Percentiles rank a stretch among this genome's conserved stretches.
These are phyloP conservation scores for Burhinus oedicnemus DNA, from an alignment of 2,113 vertebrate genomes.

Conservation along the genomic window DNA sequence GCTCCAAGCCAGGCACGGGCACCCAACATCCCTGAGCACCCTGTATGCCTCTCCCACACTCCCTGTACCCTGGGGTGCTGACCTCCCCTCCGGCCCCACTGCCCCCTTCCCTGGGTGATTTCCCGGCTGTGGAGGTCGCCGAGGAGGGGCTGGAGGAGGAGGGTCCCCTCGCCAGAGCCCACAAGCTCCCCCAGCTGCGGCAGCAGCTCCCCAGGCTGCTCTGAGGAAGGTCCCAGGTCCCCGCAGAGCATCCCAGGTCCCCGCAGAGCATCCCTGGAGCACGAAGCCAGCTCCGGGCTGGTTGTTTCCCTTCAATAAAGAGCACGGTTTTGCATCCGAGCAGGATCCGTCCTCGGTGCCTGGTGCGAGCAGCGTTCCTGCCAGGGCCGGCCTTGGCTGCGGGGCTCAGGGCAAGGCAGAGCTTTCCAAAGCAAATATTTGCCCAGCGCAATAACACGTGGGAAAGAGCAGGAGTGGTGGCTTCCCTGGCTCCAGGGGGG, in stretches of 20 bases:
- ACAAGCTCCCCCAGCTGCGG: fast-evolving
- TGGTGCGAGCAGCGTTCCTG: neutral
- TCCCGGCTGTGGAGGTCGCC: neutral
- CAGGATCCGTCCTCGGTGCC: neutral
- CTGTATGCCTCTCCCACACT: fast-evolving
- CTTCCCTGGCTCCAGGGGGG: neutral
- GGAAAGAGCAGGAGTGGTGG: constrained; percentile 14
- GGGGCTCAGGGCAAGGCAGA: neutral
- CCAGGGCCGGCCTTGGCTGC: constrained; percentile 9
- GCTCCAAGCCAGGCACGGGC: fast-evolving
- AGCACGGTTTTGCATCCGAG: fast-evolving
- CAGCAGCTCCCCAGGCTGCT: neutral
- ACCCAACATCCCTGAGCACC: neutral
- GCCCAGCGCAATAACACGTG: neutral
- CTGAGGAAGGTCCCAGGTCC: fast-evolving
- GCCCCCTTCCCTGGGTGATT: neutral
- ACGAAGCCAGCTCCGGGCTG: fast-evolving
- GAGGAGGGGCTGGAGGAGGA: neutral
- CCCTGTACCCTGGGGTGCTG: neutral
- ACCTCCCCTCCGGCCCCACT: fast-evolving
- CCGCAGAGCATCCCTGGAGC: fast-evolving
- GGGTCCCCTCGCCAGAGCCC: fast-evolving
- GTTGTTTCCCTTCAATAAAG: fast-evolving
- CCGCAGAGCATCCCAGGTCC: too few relatives aligned
- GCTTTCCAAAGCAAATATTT: constrained; percentile 60